A percentile compares a stretch with the other conserved stretches of the same genome.
phyloP scores from a whole-genome alignment of 2,888 invertebrate genomes.

The Diadromus collaris region DNA sequence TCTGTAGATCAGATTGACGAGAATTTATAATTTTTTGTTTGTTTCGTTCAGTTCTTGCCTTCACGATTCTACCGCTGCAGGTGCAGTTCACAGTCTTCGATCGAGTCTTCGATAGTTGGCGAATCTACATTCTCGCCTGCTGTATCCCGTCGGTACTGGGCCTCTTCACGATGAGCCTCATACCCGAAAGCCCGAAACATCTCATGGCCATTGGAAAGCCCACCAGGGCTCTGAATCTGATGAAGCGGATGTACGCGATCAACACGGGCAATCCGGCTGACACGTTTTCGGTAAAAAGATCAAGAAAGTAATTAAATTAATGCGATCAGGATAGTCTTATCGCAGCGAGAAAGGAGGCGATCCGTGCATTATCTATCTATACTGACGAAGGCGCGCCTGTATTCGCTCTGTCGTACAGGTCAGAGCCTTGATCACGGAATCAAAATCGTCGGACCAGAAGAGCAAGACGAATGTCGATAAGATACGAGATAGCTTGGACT shows the following conservation, averaged over 20 bases:
- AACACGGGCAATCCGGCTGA: constrained; percentile 85
- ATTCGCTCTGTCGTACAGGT: constrained; percentile 75
- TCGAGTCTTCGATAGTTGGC: constrained; percentile 79
- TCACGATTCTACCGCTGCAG: constrained; percentile 78
- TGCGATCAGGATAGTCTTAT: not conserved
- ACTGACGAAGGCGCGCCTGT: not conserved
- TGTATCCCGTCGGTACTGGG: constrained; percentile 86
- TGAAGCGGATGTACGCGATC: constrained; percentile 84
- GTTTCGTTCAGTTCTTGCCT: constrained; percentile 78
- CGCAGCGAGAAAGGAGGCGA: not conserved
- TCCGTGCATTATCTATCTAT: not conserved
- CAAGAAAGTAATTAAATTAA: constrained; percentile 13
- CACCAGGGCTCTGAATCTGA: constrained; percentile 84
- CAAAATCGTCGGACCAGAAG: constrained; percentile 58
- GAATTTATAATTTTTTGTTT: constrained; percentile 45
- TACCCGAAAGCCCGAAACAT: constrained; percentile 91
- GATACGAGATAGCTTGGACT: constrained; percentile 83
- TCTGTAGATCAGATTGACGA: not conserved
- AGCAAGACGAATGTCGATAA: constrained; percentile 79
- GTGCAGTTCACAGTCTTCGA: constrained; percentile 72
- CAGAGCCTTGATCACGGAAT: constrained; percentile 75
- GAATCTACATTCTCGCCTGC: constrained; percentile 79
- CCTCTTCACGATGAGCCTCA: constrained; percentile 83
- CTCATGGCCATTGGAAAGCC: constrained; percentile 86
- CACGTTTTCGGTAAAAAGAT: constrained; percentile 84